These are phyloP conservation scores for Anomalospiza imberbis DNA, from an alignment of 2,797 vertebrate genomes.

Conservation along the genomic window DNA sequence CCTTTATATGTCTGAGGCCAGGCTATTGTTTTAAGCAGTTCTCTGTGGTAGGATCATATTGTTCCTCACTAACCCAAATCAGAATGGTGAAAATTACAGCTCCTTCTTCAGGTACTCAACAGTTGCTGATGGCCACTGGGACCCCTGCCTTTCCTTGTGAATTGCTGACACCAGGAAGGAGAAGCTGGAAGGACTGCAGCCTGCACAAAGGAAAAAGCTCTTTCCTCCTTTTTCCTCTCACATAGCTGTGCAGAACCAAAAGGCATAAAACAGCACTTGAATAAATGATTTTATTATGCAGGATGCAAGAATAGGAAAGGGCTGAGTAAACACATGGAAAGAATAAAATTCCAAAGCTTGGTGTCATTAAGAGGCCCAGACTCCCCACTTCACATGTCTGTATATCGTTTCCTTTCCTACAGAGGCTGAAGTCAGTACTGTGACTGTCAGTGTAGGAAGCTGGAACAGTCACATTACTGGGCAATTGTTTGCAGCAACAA, in stretches of 20 bases:
- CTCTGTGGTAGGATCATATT: background rate
- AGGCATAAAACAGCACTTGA: background rate
- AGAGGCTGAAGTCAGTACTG: background rate
- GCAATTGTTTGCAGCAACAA: background rate
- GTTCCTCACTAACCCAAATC: background rate
- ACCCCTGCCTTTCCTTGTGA: background rate
- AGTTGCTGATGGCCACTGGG: background rate
- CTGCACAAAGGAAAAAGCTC: background rate
- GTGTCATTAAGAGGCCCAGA: conserved; percentile 43
- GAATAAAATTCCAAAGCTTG: conserved; percentile 51
- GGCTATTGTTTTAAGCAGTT: background rate
- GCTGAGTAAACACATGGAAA: conserved; percentile 48
- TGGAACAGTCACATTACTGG: background rate
- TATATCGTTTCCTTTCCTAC: conserved; percentile 22
- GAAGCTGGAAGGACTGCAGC: background rate
- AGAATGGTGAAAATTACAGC: background rate
- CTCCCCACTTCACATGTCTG: background rate
- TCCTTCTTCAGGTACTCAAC: background rate
- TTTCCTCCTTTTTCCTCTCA: background rate
- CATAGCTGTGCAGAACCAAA: background rate
- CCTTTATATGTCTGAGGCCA: background rate
- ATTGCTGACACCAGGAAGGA: background rate
- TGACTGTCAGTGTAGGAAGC: conserved; percentile 5
- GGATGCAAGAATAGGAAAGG: conserved; percentile 40
- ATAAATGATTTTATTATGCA: conserved; percentile 23